Evolutionary conservation across 2,113 vertebrate genomes (phyloP).

Genomic region (Cottus gobio): DNA sequence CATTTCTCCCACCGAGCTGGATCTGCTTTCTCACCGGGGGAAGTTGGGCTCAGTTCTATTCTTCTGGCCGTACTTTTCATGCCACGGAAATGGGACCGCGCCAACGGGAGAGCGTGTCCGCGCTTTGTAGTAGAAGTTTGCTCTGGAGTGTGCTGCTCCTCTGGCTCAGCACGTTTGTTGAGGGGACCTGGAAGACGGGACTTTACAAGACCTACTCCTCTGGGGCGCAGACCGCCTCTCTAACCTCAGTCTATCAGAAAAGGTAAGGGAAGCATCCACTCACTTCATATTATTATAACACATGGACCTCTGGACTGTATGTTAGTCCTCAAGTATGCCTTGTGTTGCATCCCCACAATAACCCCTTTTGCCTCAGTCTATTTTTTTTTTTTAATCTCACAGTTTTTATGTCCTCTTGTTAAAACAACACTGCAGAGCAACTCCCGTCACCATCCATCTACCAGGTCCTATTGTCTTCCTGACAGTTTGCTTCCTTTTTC

Average conservation of each 20-base stretch:
- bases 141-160: slow-evolving; percentile 72
- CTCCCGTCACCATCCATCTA: slow-evolving; percentile 70
- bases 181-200: slow-evolving; percentile 83
- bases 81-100: slow-evolving; percentile 75
- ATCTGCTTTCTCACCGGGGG: slow-evolving; percentile 15
- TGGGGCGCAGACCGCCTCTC: slow-evolving; percentile 69
- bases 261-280: slow-evolving; percentile 64
- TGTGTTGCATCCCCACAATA: not conserved
- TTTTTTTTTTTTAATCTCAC: not conserved
- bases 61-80: slow-evolving; percentile 50
- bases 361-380: not conserved
- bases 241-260: slow-evolving; percentile 77
- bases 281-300: not conserved
- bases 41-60: slow-evolving; percentile 49
- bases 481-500: slow-evolving; percentile 80
- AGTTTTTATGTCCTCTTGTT: slow-evolving; percentile 5
- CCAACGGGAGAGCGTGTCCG: slow-evolving; percentile 67
- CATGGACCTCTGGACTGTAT: not conserved
- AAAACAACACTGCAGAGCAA: slow-evolving; percentile 27
- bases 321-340: no score
- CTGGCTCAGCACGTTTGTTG: slow-evolving; percentile 65
- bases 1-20: slow-evolving; percentile 35
- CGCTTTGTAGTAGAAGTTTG: slow-evolving; percentile 69
- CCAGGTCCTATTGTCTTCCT: slow-evolving; percentile 66
- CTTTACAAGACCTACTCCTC: slow-evolving; percentile 77